phyloP scores from a whole-genome alignment of 2,888 invertebrate genomes.

The Folsomia manolachei region DNA sequence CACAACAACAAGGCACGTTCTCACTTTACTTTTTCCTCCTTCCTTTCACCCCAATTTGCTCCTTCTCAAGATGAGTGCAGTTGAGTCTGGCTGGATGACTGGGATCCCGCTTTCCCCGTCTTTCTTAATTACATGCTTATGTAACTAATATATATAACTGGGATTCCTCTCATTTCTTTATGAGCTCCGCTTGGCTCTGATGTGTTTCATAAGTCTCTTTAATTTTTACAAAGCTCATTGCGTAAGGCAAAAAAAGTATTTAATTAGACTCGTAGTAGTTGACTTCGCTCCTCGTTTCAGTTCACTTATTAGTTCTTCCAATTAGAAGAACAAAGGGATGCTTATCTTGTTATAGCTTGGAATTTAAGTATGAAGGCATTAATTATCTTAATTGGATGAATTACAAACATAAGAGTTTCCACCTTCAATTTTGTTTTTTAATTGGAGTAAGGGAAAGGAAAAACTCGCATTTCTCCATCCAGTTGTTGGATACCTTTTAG shows the following conservation, averaged over 20 bases:
- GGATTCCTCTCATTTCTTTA: too few relatives aligned
- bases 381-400: slow-evolving; percentile 8
- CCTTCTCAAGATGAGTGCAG: neutral
- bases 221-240: too few relatives aligned
- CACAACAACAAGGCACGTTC: slow-evolving; percentile 13
- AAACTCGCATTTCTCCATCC: neutral
- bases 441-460: neutral
- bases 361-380: neutral
- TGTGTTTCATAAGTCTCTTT: too few relatives aligned
- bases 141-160: too few relatives aligned
- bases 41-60: neutral
- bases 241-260: too few relatives aligned
- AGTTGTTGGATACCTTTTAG: neutral
- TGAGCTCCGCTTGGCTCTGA: too few relatives aligned
- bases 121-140: too few relatives aligned
- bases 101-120: neutral
- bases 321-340: neutral
- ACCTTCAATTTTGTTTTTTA: too few relatives aligned
- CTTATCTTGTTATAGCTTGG: too few relatives aligned
- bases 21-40: neutral
- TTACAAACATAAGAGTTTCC: neutral
- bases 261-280: neutral
- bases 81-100: too few relatives aligned
- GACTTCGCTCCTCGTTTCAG: neutral
- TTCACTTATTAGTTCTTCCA: neutral